These are phyloP conservation scores for Lerista edwardsae DNA, from an alignment of 2,797 vertebrate genomes.

Conservation along the genomic window DNA sequence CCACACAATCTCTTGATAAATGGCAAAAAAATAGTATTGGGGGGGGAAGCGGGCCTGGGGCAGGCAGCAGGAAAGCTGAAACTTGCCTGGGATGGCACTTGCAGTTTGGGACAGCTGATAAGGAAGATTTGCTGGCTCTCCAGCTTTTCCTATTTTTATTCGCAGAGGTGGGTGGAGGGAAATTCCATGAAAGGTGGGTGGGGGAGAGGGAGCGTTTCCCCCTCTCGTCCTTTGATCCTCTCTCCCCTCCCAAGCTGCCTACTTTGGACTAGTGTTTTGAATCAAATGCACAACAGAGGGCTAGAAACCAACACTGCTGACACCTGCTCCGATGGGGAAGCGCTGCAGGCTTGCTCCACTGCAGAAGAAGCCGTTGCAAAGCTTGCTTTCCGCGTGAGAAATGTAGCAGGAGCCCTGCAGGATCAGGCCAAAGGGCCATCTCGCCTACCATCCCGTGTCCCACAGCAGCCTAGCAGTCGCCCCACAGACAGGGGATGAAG, in stretches of 20 bases:
- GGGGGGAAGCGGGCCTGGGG: not conserved
- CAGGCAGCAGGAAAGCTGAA: conserved; percentile 32
- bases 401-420: no score
- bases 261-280: not conserved
- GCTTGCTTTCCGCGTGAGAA: not conserved
- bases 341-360: no score
- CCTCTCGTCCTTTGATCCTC: not conserved
- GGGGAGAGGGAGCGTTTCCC: not conserved
- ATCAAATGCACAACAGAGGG: not conserved
- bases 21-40: conserved; percentile 81
- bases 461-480: no score
- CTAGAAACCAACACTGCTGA: not conserved
- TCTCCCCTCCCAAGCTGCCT: not conserved
- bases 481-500: no score
- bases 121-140: rapidly evolving
- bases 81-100: conserved; percentile 22
- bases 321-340: not conserved
- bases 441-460: no score
- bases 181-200: conserved; percentile 6
- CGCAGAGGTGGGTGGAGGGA: not conserved
- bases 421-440: no score
- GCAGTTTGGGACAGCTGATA: conserved; percentile 2
- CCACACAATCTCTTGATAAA: conserved; percentile 92
- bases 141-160: conserved; percentile 13
- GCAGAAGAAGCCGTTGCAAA: not conserved